Percentiles rank a stretch among this genome's conserved stretches.
phyloP scores from a whole-genome alignment of 2,888 invertebrate genomes.

The Operophtera brumata region DNA sequence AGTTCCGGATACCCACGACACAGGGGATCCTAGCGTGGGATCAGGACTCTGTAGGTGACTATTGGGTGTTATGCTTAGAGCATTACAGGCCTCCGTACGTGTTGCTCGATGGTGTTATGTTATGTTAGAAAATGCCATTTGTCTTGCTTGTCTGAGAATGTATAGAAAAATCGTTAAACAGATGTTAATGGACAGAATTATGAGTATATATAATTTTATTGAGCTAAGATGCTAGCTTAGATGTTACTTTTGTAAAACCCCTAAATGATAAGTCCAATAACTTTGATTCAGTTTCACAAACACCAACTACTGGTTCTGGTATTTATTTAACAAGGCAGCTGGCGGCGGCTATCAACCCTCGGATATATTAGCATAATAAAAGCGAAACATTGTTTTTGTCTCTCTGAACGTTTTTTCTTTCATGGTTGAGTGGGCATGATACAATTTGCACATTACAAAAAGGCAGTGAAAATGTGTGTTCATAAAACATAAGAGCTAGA shows the following conservation, averaged over 20 bases:
- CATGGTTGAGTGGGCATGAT: conserved; percentile 13
- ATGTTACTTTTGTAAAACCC: neutral
- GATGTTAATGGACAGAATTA: neutral
- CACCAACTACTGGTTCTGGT: conserved; percentile 9
- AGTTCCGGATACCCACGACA: too few species aligned
- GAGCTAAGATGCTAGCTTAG: neutral
- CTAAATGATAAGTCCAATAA: neutral
- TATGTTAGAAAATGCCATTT: conserved; percentile 3
- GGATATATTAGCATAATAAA: conserved; percentile 21
- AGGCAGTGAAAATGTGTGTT: conserved; percentile 3
- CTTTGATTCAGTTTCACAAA: neutral
- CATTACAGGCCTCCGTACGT: too few species aligned
- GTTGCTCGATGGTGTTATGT: too few species aligned
- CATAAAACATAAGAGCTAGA: too few species aligned
- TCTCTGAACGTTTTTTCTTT: conserved; percentile 13
- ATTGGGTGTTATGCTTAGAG: too few species aligned
- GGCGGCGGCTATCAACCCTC: conserved; percentile 16
- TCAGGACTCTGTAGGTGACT: too few species aligned
- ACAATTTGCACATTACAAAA: conserved; percentile 14
- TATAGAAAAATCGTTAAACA: conserved; percentile 5
- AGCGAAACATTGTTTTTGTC: conserved; percentile 22
- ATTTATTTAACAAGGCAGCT: conserved; percentile 15
- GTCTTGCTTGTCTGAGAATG: conserved; percentile 1
- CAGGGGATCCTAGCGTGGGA: too few species aligned
- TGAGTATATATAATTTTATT: too few species aligned